A percentile compares a stretch with the other conserved stretches of the same genome.
phyloP scores from a whole-genome alignment of 1,140 invertebrate species.

The Drosophila carrolli region DNA sequence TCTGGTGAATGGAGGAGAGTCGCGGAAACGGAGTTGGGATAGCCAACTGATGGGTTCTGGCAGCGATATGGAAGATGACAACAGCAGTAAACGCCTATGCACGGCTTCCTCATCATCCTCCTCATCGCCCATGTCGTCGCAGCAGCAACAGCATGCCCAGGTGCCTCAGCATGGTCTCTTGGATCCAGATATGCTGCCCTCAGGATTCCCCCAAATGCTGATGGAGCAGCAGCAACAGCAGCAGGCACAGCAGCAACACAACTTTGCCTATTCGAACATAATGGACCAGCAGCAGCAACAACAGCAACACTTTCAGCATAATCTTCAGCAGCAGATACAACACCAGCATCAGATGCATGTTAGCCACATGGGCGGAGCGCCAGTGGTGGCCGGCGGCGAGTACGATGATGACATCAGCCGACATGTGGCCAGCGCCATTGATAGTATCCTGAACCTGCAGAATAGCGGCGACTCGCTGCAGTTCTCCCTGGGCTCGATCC shows the following conservation, averaged over 20 bases:
- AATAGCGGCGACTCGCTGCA: slow-evolving; percentile 84
- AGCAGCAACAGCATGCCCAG: slow-evolving; percentile 53
- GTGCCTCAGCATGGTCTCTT: slow-evolving; percentile 65
- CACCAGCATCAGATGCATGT: slow-evolving; percentile 77
- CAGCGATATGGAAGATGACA: slow-evolving; percentile 71
- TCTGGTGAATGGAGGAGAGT: slow-evolving; percentile 54
- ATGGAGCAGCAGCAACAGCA: slow-evolving; percentile 67
- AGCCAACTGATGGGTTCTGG: slow-evolving; percentile 73
- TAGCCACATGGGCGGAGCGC: slow-evolving; percentile 49
- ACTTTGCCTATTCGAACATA: slow-evolving; percentile 60
- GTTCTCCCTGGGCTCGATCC: slow-evolving; percentile 78
- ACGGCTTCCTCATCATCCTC: slow-evolving; percentile 67
- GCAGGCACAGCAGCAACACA: slow-evolving; percentile 66
- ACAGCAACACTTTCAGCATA: slow-evolving; percentile 63
- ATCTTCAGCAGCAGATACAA: slow-evolving; percentile 66
- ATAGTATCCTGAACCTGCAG: slow-evolving; percentile 91
- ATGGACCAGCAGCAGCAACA: slow-evolving; percentile 63
- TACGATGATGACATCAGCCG: slow-evolving; percentile 89
- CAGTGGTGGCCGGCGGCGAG: slow-evolving; percentile 62
- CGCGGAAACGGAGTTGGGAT: slow-evolving; percentile 79
- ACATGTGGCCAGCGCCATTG: slow-evolving; percentile 91
- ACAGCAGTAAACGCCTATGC: slow-evolving; percentile 73
- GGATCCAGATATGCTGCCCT: slow-evolving; percentile 71
- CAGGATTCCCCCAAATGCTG: slow-evolving; percentile 61
- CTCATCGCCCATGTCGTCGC: slow-evolving; percentile 67